Percentiles rank a stretch among this genome's conserved stretches.
Evolutionary conservation across 2,797 vertebrate genomes (phyloP).

Genomic region (Sphenodon punctatus): DNA sequence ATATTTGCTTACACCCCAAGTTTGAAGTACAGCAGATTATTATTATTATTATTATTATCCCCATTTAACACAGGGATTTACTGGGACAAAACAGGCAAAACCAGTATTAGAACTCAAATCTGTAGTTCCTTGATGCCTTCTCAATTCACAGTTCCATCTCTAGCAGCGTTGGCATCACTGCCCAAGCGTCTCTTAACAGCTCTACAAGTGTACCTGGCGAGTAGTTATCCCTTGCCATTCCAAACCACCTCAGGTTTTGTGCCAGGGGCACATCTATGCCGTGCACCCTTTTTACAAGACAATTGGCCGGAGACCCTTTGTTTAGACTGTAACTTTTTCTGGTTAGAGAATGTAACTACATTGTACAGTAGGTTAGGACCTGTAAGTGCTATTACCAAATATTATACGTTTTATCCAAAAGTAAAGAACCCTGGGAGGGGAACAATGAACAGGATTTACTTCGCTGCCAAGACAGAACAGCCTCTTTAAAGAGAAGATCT

Average conservation of each 20-base stretch:
- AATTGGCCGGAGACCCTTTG: too few species aligned
- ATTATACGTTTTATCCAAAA: too few species aligned
- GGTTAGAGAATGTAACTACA: too few species aligned
- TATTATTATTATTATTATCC: not conserved
- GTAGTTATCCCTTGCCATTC: not conserved
- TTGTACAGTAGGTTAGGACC: too few species aligned
- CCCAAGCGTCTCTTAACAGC: not conserved
- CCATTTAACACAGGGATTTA: not conserved
- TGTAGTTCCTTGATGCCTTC: not conserved
- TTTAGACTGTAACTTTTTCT: too few species aligned
- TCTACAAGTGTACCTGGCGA: not conserved
- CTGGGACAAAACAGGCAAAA: not conserved
- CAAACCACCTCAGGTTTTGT: too few species aligned
- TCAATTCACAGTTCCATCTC: not conserved
- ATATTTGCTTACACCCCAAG: conserved; percentile 10
- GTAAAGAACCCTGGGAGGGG: not conserved
- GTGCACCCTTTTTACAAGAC: too few species aligned
- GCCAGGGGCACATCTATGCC: too few species aligned
- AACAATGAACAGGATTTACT: not conserved
- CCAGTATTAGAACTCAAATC: not conserved
- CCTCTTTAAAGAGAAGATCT: not conserved
- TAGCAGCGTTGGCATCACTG: fast-evolving
- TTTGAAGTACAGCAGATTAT: too few species aligned
- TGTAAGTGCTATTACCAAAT: too few species aligned
- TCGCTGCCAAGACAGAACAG: not conserved